A percentile compares a stretch with the other conserved stretches of the same genome.
phyloP scores from a whole-genome alignment of 2,113 vertebrate species.

The Actenoides hombroni region DNA sequence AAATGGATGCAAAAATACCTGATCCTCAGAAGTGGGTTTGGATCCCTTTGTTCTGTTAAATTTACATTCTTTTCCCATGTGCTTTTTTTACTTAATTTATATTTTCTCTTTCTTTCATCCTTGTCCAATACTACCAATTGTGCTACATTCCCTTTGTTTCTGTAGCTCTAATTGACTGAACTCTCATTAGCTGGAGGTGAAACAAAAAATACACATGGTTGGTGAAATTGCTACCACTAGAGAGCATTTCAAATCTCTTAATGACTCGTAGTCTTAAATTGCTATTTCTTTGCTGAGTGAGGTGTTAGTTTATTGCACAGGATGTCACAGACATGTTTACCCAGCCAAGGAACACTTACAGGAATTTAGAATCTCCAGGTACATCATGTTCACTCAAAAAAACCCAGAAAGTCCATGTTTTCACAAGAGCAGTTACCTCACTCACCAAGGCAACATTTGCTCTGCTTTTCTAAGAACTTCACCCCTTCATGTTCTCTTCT shows the following conservation, averaged over 20 bases:
- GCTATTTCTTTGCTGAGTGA: neutral
- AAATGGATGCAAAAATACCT: neutral
- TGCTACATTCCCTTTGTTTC: neutral
- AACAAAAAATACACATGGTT: neutral
- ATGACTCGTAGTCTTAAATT: neutral
- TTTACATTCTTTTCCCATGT: neutral
- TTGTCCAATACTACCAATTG: neutral
- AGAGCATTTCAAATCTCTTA: neutral
- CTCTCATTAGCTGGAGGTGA: neutral
- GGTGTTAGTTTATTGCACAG: neutral
- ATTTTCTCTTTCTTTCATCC: neutral
- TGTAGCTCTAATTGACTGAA: neutral
- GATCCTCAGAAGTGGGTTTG: neutral
- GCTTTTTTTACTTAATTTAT: neutral
- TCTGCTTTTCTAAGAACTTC: neutral
- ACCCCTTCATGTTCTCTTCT: neutral
- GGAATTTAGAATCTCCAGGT: neutral
- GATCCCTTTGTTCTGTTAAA: neutral
- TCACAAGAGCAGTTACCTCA: neutral
- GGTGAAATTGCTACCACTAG: neutral
- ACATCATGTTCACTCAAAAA: neutral
- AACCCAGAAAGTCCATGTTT: neutral
- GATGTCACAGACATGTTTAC: neutral
- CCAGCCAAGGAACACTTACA: neutral
- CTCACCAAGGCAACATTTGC: neutral